These are phyloP conservation scores for Pithys albifrons DNA, from an alignment of 2,113 vertebrate species.

Conservation along the genomic window DNA sequence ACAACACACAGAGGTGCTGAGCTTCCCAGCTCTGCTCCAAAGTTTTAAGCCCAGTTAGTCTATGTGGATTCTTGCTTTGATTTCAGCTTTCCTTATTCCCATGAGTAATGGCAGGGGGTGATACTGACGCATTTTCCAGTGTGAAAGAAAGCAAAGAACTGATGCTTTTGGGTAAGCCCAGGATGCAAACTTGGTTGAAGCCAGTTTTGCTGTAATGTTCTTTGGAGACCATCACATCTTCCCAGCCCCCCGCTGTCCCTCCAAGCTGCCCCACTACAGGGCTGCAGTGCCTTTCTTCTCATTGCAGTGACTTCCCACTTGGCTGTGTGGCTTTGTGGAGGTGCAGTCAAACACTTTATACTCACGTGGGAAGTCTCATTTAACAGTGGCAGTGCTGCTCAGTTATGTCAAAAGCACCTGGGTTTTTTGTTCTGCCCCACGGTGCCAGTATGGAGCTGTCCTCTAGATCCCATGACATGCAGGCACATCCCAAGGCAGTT, in stretches of 20 bases:
- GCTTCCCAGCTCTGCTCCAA: accelerated
- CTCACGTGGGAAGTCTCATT: not conserved
- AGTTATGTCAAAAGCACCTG: not conserved
- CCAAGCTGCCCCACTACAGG: too few relatives aligned
- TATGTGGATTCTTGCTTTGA: not conserved
- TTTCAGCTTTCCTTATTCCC: not conserved
- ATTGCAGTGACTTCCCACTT: not conserved
- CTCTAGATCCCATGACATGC: not conserved
- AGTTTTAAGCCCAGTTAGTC: not conserved
- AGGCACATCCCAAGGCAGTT: not conserved
- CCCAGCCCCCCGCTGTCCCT: accelerated
- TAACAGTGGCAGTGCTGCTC: not conserved
- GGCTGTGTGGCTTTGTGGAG: not conserved
- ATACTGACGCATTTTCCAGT: not conserved
- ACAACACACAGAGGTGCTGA: accelerated
- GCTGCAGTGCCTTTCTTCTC: not conserved
- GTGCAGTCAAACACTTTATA: not conserved
- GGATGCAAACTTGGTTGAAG: not conserved
- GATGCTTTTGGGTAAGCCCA: not conserved
- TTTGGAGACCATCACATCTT: not conserved
- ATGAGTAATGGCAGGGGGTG: not conserved
- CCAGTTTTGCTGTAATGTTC: not conserved
- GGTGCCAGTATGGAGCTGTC: not conserved
- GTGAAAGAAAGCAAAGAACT: not conserved
- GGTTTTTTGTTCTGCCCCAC: accelerated